Evolutionary conservation across 2,113 vertebrate genomes (phyloP).

Genomic region (Axis porcinus): DNA sequence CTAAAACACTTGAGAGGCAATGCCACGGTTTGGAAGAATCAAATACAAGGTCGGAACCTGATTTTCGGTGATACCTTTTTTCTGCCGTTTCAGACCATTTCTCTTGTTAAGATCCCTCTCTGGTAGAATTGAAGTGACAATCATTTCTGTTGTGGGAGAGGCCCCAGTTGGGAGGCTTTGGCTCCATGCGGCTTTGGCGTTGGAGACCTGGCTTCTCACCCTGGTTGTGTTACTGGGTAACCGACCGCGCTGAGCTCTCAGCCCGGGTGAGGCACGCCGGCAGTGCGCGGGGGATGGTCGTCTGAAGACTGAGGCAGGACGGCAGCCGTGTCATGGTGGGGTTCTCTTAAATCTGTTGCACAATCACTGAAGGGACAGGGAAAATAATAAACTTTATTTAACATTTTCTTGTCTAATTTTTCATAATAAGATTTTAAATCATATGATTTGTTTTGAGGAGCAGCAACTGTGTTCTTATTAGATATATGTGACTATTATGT

Average conservation of each 20-base stretch:
- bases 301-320: background rate
- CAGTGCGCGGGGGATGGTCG: fast-evolving
- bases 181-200: background rate
- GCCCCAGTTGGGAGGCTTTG: background rate
- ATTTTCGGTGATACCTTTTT: background rate
- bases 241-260: background rate
- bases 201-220: background rate
- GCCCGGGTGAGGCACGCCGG: background rate
- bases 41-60: background rate
- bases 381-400: background rate
- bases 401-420: background rate
- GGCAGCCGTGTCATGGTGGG: too few species aligned
- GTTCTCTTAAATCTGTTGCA: background rate
- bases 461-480: background rate
- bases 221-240: background rate
- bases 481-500: background rate
- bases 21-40: background rate
- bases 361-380: background rate
- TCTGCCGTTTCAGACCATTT: background rate
- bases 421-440: background rate
- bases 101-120: background rate
- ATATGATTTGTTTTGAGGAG: background rate
- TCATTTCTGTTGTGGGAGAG: slow-evolving; percentile 52
- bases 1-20: background rate
- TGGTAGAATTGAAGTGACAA: background rate